These are phyloP conservation scores for Mechanitis messenoides DNA, from an alignment of 2,888 invertebrate genomes.

Conservation along the genomic window DNA sequence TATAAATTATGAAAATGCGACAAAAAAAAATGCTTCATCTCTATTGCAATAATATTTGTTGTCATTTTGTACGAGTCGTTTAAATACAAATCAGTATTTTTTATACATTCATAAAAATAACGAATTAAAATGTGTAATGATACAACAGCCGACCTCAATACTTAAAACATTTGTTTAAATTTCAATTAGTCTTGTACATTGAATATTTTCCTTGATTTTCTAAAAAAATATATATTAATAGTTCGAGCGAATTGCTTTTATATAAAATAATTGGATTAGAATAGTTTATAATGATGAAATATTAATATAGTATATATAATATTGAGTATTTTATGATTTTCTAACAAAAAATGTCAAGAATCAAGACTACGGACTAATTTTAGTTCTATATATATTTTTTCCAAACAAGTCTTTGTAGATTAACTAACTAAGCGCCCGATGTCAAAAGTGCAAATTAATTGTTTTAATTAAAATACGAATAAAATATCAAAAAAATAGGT, in stretches of 20 bases:
- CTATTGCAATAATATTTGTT: neutral
- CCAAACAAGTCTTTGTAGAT: neutral
- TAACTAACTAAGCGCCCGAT: conserved; percentile 3
- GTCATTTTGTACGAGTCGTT: neutral
- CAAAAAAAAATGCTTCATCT: neutral
- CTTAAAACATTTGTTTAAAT: conserved; percentile 2
- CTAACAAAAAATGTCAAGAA: neutral
- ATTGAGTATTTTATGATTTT: neutral
- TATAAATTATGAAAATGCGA: neutral
- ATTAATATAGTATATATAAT: neutral
- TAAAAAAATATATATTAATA: neutral
- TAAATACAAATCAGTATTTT: neutral
- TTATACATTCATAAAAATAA: conserved; percentile 4
- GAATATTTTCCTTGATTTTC: neutral
- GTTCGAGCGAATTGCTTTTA: neutral
- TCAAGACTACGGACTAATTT: conserved; percentile 1
- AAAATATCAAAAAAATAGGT: neutral
- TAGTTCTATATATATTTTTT: neutral
- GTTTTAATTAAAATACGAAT: neutral
- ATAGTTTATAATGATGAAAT: neutral
- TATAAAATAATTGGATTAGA: neutral
- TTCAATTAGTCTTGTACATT: neutral
- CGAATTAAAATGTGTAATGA: conserved; percentile 5
- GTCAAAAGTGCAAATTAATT: conserved; percentile 5
- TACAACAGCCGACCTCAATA: conserved; percentile 6